These are phyloP conservation scores for Drosophila merina DNA, from an alignment of 2,888 invertebrate genomes.

Conservation along the genomic window DNA sequence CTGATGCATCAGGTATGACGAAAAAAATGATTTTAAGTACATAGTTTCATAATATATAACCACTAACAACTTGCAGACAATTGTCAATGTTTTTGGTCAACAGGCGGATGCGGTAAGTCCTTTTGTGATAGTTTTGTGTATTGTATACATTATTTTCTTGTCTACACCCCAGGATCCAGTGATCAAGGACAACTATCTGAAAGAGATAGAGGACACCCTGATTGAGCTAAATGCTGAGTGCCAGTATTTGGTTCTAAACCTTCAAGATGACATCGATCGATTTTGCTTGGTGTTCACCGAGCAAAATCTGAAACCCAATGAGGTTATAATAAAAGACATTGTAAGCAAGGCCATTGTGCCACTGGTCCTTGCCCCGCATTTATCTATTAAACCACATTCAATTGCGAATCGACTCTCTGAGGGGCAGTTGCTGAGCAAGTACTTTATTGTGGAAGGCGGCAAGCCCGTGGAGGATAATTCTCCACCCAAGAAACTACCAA, in stretches of 20 bases:
- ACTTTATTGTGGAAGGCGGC: conserved; percentile 37
- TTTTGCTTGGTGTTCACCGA: conserved; percentile 61
- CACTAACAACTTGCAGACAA: conserved; percentile 38
- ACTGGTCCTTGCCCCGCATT: conserved; percentile 15
- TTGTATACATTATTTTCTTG: not conserved
- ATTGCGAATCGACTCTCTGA: conserved; percentile 56
- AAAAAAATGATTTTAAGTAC: too few relatives aligned
- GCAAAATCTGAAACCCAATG: conserved; percentile 54
- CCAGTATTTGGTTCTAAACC: conserved; percentile 51
- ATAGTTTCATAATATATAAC: not conserved
- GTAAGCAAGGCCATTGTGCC: conserved; percentile 60
- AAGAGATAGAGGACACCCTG: conserved; percentile 52
- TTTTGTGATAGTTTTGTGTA: not conserved
- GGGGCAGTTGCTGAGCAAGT: conserved; percentile 51
- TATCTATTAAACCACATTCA: conserved; percentile 38
- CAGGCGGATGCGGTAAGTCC: conserved; percentile 50
- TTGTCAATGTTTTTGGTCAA: conserved; percentile 32
- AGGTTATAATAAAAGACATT: conserved; percentile 42
- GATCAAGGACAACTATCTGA: conserved; percentile 39
- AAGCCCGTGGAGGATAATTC: not conserved
- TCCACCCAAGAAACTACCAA: not conserved
- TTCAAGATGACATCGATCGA: conserved; percentile 57
- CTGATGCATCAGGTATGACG: conserved; percentile 53
- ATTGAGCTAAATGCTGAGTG: conserved; percentile 65
- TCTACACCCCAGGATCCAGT: conserved; percentile 37